Evolutionary conservation across 2,797 vertebrate genomes (phyloP).

Genomic region (Echiichthys vipera): DNA sequence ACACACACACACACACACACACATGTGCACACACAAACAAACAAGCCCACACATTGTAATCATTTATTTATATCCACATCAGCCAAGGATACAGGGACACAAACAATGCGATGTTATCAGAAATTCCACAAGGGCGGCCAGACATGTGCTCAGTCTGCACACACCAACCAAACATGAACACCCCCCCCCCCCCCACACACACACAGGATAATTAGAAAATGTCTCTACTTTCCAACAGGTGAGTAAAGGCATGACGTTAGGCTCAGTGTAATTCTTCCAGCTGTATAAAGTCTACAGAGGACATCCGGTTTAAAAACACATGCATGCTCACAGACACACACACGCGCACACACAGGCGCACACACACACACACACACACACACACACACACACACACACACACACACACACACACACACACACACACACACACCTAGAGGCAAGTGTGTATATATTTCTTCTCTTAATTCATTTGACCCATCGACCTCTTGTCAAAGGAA

Average conservation of each 20-base stretch:
- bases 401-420: conserved; percentile 19
- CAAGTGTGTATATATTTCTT: conserved; percentile 49
- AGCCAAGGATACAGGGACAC: conserved; percentile 35
- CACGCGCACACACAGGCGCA: background rate
- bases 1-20: conserved; percentile 1
- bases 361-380: conserved; percentile 4
- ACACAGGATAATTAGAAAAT: conserved; percentile 24
- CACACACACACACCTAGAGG: conserved; percentile 1
- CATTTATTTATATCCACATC: conserved; percentile 62
- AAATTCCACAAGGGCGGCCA: conserved; percentile 56
- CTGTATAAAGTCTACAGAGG: conserved; percentile 69
- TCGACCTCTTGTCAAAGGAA: conserved; percentile 50
- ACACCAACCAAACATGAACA: conserved; percentile 9
- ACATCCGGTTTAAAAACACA: conserved; percentile 39
- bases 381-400: conserved; percentile 6
- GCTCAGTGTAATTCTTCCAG: conserved; percentile 60
- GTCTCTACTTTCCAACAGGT: conserved; percentile 46
- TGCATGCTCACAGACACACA: conserved; percentile 4
- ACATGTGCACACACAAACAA: conserved; percentile 37
- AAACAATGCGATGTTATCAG: conserved; percentile 57
- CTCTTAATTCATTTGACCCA: conserved; percentile 55
- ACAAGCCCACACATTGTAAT: conserved; percentile 53
- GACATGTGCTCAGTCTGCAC: conserved; percentile 38
- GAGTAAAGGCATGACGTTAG: conserved; percentile 52
- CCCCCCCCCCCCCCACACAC: conserved; percentile 1